These are phyloP conservation scores for Tanytarsus gracilentus DNA, from an alignment of 2,888 invertebrate genomes.

Conservation along the genomic window DNA sequence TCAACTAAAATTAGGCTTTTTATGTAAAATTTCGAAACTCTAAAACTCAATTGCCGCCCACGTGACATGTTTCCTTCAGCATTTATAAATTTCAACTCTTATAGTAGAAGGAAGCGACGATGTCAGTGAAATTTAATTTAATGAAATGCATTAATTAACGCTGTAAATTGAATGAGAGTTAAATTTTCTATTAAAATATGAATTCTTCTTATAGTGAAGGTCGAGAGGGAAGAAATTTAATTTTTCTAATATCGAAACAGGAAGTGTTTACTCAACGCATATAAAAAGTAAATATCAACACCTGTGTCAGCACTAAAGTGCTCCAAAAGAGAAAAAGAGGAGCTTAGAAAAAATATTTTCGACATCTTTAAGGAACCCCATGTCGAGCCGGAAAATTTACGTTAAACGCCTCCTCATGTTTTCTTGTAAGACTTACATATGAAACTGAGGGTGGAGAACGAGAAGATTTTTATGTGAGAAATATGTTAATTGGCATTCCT, in stretches of 20 bases:
- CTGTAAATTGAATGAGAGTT: background rate
- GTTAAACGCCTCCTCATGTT: background rate
- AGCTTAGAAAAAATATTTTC: too few species aligned
- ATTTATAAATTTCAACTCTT: too few species aligned
- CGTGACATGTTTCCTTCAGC: too few species aligned
- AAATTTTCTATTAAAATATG: background rate
- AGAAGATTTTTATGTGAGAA: constrained; percentile 13
- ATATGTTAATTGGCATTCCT: constrained; percentile 24
- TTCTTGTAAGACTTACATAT: background rate
- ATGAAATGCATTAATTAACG: constrained; percentile 6
- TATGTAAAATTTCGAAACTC: too few species aligned
- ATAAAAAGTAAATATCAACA: constrained; percentile 18
- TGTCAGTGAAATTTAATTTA: background rate
- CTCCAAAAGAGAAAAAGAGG: background rate
- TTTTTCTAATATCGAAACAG: too few species aligned
- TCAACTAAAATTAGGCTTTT: background rate
- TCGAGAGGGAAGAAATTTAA: too few species aligned
- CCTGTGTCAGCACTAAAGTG: constrained; percentile 22
- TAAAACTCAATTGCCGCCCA: too few species aligned
- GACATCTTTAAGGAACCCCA: too few species aligned
- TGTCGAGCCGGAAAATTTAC: too few species aligned
- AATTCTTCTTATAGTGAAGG: too few species aligned
- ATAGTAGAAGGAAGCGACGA: too few species aligned
- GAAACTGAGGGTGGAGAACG: too few species aligned
- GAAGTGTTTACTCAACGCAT: constrained; percentile 19